Conservation (phyloP, 1,140 invertebrate species). For the Trichonephila clavipes region DNA sequence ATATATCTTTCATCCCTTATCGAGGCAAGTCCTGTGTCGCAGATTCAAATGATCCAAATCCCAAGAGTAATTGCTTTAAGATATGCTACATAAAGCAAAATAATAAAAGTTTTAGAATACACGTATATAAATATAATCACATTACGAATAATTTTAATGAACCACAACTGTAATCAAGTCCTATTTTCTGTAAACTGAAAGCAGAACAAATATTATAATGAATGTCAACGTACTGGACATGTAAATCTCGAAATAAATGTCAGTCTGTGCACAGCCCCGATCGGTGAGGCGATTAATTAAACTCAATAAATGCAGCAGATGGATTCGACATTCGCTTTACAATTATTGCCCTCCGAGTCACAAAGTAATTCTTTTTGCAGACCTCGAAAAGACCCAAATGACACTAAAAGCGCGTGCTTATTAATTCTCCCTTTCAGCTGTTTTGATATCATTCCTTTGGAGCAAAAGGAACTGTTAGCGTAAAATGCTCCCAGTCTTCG, state of each 20-base stretch:
- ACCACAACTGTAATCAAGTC: too few species aligned
- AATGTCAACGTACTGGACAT: background rate
- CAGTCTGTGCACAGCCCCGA: background rate
- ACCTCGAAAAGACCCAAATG: background rate
- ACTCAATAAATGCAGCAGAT: constrained; percentile 24
- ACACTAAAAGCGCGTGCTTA: background rate
- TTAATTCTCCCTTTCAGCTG: constrained; percentile 13
- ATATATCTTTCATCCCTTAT: too few species aligned
- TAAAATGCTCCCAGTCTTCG: background rate
- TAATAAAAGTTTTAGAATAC: too few species aligned
- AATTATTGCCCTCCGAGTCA: background rate
- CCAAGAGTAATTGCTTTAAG: too few species aligned
- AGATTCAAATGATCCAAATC: too few species aligned
- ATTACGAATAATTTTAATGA: too few species aligned
- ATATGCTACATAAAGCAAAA: too few species aligned
- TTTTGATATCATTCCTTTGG: background rate
- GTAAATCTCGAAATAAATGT: background rate
- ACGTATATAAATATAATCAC: too few species aligned
- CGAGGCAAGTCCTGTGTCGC: too few species aligned
- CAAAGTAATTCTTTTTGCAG: background rate
- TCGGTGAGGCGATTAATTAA: constrained; percentile 12
- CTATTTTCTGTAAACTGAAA: too few species aligned
- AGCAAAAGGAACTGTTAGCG: background rate
- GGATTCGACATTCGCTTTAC: constrained; percentile 18
- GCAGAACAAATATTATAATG: too few species aligned